Percentiles rank a stretch among this genome's conserved stretches.
phyloP scores from a whole-genome alignment of 2,888 invertebrate species.

The Drosophila neotestacea region DNA sequence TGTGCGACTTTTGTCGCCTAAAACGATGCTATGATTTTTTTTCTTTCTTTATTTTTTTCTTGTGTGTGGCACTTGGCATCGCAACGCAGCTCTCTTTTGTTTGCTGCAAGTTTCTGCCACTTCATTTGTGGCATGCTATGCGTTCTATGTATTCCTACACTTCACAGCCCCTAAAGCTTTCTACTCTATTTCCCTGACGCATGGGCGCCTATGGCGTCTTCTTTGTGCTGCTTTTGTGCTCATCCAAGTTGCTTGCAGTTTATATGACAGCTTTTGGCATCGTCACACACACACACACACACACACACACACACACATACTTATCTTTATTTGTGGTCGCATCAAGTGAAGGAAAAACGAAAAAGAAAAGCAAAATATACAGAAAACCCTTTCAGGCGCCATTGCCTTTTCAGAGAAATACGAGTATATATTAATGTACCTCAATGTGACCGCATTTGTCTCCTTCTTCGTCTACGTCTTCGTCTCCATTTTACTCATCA shows the following conservation, averaged over 20 bases:
- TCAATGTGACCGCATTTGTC: constrained; percentile 76
- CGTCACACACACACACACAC: constrained; percentile 36
- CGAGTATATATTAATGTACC: constrained; percentile 72
- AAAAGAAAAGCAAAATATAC: constrained; percentile 26
- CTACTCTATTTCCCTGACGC: constrained; percentile 31
- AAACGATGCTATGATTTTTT: constrained; percentile 72
- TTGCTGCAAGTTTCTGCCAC: constrained; percentile 56
- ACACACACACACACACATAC: constrained; percentile 37
- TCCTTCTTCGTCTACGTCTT: constrained; percentile 14
- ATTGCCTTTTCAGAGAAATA: constrained; percentile 46
- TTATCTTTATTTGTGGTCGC: constrained; percentile 52
- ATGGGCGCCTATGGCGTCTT: constrained; percentile 56
- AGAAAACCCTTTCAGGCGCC: constrained; percentile 67
- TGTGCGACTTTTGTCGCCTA: constrained; percentile 52
- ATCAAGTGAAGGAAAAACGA: constrained; percentile 18
- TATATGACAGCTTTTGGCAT: constrained; percentile 62
- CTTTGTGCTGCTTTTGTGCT: constrained; percentile 60
- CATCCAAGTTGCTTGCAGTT: constrained; percentile 62
- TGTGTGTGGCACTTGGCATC: constrained; percentile 20
- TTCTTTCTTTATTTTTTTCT: constrained; percentile 8
- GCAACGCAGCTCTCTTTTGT: constrained; percentile 1
- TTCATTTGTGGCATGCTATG: constrained; percentile 64
- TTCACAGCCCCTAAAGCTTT: background rate
- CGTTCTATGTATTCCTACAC: constrained; percentile 11
- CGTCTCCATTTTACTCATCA: constrained; percentile 51